Evolutionary conservation across 1,140 invertebrate species (phyloP).

Genomic region (Drosophila yakuba): DNA sequence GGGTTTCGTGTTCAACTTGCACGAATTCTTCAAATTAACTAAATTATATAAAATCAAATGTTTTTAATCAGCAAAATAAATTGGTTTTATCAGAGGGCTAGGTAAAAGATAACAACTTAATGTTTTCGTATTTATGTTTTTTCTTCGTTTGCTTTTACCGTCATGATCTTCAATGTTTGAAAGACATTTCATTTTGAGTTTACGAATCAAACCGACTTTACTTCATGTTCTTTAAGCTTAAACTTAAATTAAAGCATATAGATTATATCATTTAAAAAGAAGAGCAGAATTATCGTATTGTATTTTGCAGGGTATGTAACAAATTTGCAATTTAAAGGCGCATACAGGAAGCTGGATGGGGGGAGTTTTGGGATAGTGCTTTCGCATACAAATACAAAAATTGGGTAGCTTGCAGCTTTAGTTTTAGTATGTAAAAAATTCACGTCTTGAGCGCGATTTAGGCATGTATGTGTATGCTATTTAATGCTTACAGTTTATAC

Average conservation of each 20-base stretch:
- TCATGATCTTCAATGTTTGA: slow-evolving; percentile 17
- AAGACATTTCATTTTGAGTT: slow-evolving; percentile 34
- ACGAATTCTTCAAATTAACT: slow-evolving; percentile 68
- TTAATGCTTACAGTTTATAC: slow-evolving; percentile 56
- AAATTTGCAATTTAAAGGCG: slow-evolving; percentile 50
- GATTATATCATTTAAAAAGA: slow-evolving; percentile 36
- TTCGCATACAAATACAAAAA: slow-evolving; percentile 72
- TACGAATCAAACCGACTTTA: slow-evolving; percentile 50
- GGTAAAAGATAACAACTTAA: slow-evolving; percentile 48
- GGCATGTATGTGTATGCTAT: slow-evolving; percentile 38
- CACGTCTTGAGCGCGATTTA: slow-evolving; percentile 49
- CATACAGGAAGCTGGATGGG: slow-evolving; percentile 55
- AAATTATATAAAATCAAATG: slow-evolving; percentile 52
- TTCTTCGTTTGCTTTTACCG: slow-evolving; percentile 6
- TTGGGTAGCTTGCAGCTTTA: slow-evolving; percentile 69
- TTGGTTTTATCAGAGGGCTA: slow-evolving; percentile 24
- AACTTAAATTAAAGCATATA: slow-evolving; percentile 64
- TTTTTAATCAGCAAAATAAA: slow-evolving; percentile 39
- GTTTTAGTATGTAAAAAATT: slow-evolving; percentile 42
- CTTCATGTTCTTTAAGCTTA: slow-evolving; percentile 50
- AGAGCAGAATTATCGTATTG: slow-evolving; percentile 36
- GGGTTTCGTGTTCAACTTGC: slow-evolving; percentile 21
- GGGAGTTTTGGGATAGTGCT: slow-evolving; percentile 8
- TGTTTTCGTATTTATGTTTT: slow-evolving; percentile 22
- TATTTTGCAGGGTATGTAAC: slow-evolving; percentile 32